Base-by-base conservation (phyloP, 2,888 invertebrate genomes). In the Ormia ochracea region DNA sequence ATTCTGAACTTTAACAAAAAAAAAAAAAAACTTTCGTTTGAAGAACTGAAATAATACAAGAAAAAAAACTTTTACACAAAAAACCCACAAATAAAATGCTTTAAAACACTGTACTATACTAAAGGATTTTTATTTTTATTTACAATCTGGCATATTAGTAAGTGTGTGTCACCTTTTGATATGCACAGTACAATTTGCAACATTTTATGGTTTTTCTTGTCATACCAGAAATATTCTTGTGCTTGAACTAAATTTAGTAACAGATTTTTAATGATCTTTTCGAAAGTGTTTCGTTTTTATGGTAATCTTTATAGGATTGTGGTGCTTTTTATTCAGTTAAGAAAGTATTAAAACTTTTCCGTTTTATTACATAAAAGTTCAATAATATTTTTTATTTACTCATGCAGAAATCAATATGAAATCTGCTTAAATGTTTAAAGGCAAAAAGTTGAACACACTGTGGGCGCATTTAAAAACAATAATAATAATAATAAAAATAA, bases 241-340 rank as follows among this genome's bases (percentile, higher is more conserved):
- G n/a, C n/a, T 26, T 0, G 7, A 23, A 17, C 9, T 12, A 38
- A 43, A 43, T 68, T 33, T 43, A 52, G n/a, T 12, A 9, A 23
- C 63, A 41, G 1, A 52, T 33, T 36, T 63, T 63, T 73, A 43
- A 63, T 45, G 72, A 58, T 58, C 21, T 75, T 59, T 66, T 59
- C 59, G 66, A 41, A 75, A 68, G 58, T 52, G 56, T 43, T 66
- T 54, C 48, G 26, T 58, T 70, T 78, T 78, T 68, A 78, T 78
- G 61, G 38, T 43, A 31, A 54, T 41, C 52, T 63, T 63, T 43
- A 63, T 61, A 17, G 21, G n/a, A 21, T 63, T 54, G 43, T 59
- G 54, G 26, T 73, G 43, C 7, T 33, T 14, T 72, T 63, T 48
- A 21, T 3, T 50, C 28, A 36, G 12, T 36, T 19, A 43, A 28